Conservation (phyloP, 2,888 invertebrate species). For the Dicyrtoma fusca region DNA sequence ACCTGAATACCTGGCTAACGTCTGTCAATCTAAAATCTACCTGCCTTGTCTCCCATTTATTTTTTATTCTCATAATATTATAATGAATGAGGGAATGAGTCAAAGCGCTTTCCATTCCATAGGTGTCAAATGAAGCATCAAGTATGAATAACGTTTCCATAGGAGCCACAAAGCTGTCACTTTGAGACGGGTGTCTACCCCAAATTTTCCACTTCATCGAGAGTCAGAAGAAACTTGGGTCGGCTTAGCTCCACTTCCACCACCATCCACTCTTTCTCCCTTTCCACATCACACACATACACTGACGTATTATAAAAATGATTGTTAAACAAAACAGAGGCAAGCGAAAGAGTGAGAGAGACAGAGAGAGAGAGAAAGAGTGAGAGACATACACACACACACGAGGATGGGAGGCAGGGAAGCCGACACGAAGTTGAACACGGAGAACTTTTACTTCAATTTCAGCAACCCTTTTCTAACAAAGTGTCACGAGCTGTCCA, state of each 20-base stretch:
- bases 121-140: constrained; percentile 27
- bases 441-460: constrained; percentile 19
- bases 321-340: constrained; percentile 22
- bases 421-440: not conserved
- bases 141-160: constrained; percentile 21
- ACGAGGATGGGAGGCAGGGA: not conserved
- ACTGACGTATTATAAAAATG: not conserved
- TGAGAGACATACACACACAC: not conserved
- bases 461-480: constrained; percentile 23
- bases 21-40: not conserved
- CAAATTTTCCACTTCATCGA: constrained; percentile 33
- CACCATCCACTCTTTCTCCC: not conserved
- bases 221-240: not conserved
- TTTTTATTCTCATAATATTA: constrained; percentile 6
- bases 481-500: constrained; percentile 30
- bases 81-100: constrained; percentile 11
- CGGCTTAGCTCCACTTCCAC: not conserved
- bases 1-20: no score
- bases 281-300: constrained; percentile 3
- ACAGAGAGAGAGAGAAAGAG: not conserved
- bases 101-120: constrained; percentile 12
- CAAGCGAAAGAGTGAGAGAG: not conserved
- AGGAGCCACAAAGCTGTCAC: constrained; percentile 27
- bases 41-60: not conserved
- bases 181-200: constrained; percentile 20